These are phyloP conservation scores for Rattus rattus DNA, from an alignment of 2,113 vertebrate genomes.

Conservation along the genomic window DNA sequence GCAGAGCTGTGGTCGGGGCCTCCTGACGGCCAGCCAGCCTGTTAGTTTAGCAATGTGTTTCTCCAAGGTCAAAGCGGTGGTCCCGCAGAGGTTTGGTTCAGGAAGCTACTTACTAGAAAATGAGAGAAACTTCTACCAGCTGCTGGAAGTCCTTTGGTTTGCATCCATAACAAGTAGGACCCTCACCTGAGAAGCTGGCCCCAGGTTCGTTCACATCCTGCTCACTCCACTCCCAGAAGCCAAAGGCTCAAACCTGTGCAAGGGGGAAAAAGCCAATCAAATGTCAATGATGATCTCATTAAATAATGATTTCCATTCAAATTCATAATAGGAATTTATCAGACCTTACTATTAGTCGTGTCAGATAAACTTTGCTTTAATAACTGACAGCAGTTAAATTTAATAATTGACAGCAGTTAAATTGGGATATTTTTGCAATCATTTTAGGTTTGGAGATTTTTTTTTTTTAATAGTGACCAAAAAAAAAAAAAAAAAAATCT, in stretches of 20 bases:
- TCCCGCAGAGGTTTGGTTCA: constrained; percentile 71
- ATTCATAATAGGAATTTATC: constrained; percentile 59
- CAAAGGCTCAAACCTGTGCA: constrained; percentile 70
- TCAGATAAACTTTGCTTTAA: constrained; percentile 72
- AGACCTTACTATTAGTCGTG: constrained; percentile 56
- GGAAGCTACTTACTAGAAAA: constrained; percentile 83
- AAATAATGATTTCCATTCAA: constrained; percentile 86
- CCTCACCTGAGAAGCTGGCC: constrained; percentile 79
- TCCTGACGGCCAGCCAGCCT: constrained; percentile 85
- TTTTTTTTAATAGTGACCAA: constrained; percentile 79
- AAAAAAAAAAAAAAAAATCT: constrained; percentile 84
- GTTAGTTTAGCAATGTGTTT: constrained; percentile 82
- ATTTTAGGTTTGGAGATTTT: constrained; percentile 76
- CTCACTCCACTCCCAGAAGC: constrained; percentile 73
- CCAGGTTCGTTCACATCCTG: background rate
- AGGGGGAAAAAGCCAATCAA: constrained; percentile 81
- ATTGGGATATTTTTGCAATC: constrained; percentile 81
- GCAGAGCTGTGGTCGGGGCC: constrained; percentile 82
- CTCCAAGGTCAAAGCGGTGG: constrained; percentile 71
- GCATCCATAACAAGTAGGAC: constrained; percentile 77
- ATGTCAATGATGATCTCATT: constrained; percentile 86
- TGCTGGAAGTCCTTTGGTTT: constrained; percentile 78
- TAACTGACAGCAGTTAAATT: constrained; percentile 74
- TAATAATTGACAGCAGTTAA: constrained; percentile 64
- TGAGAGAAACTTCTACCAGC: constrained; percentile 77